Evolutionary conservation across 2,888 invertebrate species (phyloP).

Genomic region (Seira sanloemensis): DNA sequence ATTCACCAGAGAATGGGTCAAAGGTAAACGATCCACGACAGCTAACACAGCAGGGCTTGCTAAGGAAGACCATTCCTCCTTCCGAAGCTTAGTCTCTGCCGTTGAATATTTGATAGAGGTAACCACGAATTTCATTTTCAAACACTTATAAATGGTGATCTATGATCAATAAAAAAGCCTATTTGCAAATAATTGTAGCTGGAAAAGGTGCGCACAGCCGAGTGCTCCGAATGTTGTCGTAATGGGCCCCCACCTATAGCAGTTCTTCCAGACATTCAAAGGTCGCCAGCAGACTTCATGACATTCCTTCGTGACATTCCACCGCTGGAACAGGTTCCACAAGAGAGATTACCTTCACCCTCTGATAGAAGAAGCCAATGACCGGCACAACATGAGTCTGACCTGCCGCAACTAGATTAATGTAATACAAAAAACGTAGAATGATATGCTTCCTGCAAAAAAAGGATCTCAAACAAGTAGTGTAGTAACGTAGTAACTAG

Average conservation of each 20-base stretch:
- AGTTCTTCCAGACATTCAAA: conserved; percentile 28
- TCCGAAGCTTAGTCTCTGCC: conserved; percentile 63
- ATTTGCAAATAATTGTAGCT: conserved; percentile 17
- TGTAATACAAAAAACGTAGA: neutral
- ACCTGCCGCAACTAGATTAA: neutral
- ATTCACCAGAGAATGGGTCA: conserved; percentile 70
- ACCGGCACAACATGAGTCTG: conserved; percentile 21
- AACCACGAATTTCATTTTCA: neutral
- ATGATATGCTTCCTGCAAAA: no score
- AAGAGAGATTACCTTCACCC: neutral
- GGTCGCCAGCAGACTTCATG: conserved; percentile 46
- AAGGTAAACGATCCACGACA: conserved; percentile 63
- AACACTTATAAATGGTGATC: conserved; percentile 32
- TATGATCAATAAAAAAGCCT: neutral
- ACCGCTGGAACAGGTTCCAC: conserved; percentile 26
- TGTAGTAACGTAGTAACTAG: no score
- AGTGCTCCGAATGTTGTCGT: conserved; percentile 41
- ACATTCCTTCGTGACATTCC: conserved; percentile 39
- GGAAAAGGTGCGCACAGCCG: conserved; percentile 45
- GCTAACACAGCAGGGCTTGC: conserved; percentile 27
- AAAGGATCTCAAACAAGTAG: no score
- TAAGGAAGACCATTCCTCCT: conserved; percentile 52
- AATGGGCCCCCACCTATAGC: conserved; percentile 19
- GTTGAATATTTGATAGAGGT: conserved; percentile 68
- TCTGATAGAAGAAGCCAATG: conserved; percentile 42